These are phyloP conservation scores for Dendronephthya gigantea DNA, from an alignment of 64 coral and sea anemone genomes.

Conservation along the genomic window DNA sequence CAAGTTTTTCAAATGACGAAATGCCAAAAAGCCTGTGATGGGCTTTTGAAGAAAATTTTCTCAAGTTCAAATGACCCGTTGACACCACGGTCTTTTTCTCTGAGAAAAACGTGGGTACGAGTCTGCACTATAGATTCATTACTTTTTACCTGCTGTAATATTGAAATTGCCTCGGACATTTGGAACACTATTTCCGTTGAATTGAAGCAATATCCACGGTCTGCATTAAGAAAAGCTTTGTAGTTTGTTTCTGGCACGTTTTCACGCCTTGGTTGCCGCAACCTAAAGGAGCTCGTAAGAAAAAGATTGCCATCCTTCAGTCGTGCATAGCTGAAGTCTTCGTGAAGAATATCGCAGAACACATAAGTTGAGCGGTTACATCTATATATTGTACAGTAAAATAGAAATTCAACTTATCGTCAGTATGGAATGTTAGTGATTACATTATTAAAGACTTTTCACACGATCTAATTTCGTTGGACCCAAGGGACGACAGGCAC, in stretches of 20 bases:
- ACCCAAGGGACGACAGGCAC: no score
- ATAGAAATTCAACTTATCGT: no score
- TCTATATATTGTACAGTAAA: background rate
- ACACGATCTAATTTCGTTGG: no score
- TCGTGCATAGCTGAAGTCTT: background rate
- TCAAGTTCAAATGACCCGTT: no score
- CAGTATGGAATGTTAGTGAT: no score
- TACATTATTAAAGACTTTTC: no score
- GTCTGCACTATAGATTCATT: no score
- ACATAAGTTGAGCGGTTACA: background rate
- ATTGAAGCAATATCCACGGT: background rate
- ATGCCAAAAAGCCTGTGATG: no score
- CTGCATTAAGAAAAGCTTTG: background rate
- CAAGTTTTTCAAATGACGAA: no score
- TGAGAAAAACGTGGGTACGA: no score
- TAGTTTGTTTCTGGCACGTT: background rate
- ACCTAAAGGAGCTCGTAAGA: background rate
- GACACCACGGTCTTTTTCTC: no score
- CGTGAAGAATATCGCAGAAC: background rate
- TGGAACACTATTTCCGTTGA: background rate
- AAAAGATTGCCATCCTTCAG: background rate
- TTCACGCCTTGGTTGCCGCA: background rate
- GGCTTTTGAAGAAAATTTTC: no score
- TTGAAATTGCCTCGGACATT: background rate
- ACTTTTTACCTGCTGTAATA: background rate